Evolutionary conservation across 1,140 invertebrate genomes (phyloP).

Genomic region (Apis dorsata): DNA sequence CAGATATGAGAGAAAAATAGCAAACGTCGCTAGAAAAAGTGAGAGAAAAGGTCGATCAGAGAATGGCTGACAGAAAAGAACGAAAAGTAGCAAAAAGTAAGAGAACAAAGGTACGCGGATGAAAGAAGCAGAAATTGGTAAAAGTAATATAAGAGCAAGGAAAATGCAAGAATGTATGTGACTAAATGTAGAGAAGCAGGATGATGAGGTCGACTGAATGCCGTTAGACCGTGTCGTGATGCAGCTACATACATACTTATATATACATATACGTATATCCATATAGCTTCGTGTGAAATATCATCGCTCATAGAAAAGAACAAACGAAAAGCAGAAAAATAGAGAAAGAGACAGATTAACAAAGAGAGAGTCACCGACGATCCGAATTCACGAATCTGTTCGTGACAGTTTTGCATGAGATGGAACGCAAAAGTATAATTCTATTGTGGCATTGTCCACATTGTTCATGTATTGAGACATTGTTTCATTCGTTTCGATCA

Average conservation of each 20-base stretch:
- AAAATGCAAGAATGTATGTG: constrained; percentile 42
- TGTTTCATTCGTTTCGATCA: neutral
- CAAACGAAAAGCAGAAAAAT: constrained; percentile 4
- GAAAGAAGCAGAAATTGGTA: constrained; percentile 23
- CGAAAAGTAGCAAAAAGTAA: neutral
- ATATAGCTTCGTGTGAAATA: constrained; percentile 37
- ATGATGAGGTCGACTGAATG: constrained; percentile 63
- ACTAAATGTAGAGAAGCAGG: constrained; percentile 15
- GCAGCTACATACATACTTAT: constrained; percentile 13
- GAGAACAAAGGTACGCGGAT: constrained; percentile 15
- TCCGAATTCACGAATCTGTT: constrained; percentile 45
- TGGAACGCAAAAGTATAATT: constrained; percentile 31
- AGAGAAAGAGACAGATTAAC: constrained; percentile 21
- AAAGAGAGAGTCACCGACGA: constrained; percentile 46
- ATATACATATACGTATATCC: neutral
- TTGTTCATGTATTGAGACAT: constrained; percentile 2
- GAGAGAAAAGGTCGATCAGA: neutral
- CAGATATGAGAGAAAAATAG: neutral
- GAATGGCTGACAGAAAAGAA: neutral
- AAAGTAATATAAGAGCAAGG: constrained; percentile 27
- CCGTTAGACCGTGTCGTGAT: constrained; percentile 60
- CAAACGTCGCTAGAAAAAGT: neutral
- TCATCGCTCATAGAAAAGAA: constrained; percentile 13
- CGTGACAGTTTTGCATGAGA: constrained; percentile 34
- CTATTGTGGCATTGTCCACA: constrained; percentile 12